Conservation (phyloP, 2,113 vertebrate genomes). For the Pholis gunnellus region DNA sequence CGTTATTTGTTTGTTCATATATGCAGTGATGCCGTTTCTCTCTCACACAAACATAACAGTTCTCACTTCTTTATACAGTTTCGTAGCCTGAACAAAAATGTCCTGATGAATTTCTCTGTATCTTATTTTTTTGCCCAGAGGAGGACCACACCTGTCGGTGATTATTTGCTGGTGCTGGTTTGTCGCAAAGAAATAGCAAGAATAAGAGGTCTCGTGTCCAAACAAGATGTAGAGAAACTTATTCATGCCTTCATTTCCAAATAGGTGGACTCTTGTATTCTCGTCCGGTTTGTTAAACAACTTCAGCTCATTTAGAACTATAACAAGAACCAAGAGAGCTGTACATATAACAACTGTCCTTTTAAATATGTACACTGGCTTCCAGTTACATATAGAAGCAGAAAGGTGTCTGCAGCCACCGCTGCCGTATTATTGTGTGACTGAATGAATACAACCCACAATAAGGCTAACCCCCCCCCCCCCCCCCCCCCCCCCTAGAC, state of each 20-base stretch:
- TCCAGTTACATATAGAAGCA: not conserved
- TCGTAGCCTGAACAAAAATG: not conserved
- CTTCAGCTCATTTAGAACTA: not conserved
- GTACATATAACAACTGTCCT: not conserved
- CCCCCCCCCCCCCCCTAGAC: no score
- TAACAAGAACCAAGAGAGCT: not conserved
- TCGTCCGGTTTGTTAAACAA: not conserved
- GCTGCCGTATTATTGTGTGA: no score
- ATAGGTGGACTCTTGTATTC: not conserved
- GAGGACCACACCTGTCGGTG: not conserved
- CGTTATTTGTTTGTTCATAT: not conserved
- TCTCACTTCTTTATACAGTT: constrained; percentile 6
- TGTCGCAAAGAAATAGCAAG: not conserved
- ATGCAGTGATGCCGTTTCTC: not conserved
- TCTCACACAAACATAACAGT: not conserved
- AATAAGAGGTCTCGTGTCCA: not conserved
- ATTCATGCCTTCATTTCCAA: not conserved
- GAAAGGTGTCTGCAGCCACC: no score
- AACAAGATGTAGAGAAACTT: not conserved
- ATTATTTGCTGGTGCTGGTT: not conserved
- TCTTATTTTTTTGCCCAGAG: not conserved
- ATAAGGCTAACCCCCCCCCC: no score
- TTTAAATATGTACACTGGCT: not conserved
- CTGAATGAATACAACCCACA: no score
- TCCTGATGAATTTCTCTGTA: not conserved